A percentile compares a stretch with the other conserved stretches of the same genome.
phyloP scores from a whole-genome alignment of 2,797 vertebrate genomes.

The Apogon talboti region DNA sequence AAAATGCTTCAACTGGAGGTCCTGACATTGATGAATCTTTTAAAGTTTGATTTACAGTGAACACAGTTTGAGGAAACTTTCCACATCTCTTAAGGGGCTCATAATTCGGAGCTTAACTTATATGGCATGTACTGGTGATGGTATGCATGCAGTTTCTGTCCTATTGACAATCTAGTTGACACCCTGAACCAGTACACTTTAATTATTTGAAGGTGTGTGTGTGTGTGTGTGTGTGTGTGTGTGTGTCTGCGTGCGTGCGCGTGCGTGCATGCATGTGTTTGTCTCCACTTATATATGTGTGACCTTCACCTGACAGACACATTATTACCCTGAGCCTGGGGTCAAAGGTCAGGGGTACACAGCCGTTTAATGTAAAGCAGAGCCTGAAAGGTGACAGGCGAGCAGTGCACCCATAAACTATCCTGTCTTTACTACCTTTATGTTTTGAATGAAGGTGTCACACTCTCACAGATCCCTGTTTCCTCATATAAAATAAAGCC shows the following conservation, averaged over 20 bases:
- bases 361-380: conserved; percentile 35
- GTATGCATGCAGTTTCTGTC: no score
- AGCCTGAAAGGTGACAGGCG: neutral
- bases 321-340: conserved; percentile 22
- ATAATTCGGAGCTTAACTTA: neutral
- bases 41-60: no score
- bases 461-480: no score
- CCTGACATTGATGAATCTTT: no score
- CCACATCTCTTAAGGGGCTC: neutral
- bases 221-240: conserved; percentile 6
- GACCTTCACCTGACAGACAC: conserved; percentile 20
- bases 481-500: neutral
- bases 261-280: conserved; percentile 9
- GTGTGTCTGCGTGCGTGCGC: neutral
- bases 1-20: no score
- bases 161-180: neutral
- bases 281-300: conserved; percentile 4
- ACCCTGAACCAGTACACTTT: neutral
- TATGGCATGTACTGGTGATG: neutral
- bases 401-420: neutral
- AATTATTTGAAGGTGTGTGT: conserved; percentile 15
- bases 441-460: neutral
- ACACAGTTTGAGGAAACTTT: no score
- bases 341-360: conserved; percentile 35
- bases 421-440: neutral